These are phyloP conservation scores for Gisinianus flammeolus DNA, from an alignment of 2,888 invertebrate species.

Conservation along the genomic window DNA sequence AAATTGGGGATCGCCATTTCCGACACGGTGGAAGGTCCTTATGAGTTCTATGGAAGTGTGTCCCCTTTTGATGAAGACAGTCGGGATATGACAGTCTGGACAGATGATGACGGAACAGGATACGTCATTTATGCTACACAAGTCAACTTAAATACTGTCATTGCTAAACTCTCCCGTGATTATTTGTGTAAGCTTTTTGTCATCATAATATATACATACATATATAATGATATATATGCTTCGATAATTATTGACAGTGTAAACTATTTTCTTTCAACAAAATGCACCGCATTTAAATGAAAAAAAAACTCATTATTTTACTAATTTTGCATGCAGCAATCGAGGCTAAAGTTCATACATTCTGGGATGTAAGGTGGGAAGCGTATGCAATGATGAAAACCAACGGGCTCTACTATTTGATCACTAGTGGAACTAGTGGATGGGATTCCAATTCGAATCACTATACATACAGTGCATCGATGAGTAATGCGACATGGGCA, in stretches of 20 bases:
- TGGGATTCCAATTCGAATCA: conserved; percentile 42
- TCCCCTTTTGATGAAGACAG: conserved; percentile 42
- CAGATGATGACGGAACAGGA: conserved; percentile 37
- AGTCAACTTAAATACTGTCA: conserved; percentile 40
- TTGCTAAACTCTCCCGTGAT: conserved; percentile 30
- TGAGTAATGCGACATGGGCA: conserved; percentile 39
- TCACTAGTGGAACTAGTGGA: conserved; percentile 34
- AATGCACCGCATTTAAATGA: no score
- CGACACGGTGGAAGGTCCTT: conserved; percentile 36
- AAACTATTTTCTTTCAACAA: no score
- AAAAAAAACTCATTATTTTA: no score
- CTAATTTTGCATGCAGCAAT: background rate
- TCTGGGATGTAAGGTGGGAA: conserved; percentile 37
- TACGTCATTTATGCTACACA: conserved; percentile 39
- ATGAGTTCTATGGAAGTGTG: conserved; percentile 30
- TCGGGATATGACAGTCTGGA: conserved; percentile 44
- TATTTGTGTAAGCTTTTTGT: conserved; percentile 25
- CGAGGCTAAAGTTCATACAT: conserved; percentile 18
- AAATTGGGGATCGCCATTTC: conserved; percentile 35
- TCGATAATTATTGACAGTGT: no score
- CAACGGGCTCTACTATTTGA: conserved; percentile 36
- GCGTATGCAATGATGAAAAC: conserved; percentile 40
- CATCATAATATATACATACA: no score
- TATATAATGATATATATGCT: no score
- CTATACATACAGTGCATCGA: conserved; percentile 30